A percentile compares a stretch with the other conserved stretches of the same genome.
Conservation (phyloP, 2,113 vertebrate species). For the Corydoras sp. region DNA sequence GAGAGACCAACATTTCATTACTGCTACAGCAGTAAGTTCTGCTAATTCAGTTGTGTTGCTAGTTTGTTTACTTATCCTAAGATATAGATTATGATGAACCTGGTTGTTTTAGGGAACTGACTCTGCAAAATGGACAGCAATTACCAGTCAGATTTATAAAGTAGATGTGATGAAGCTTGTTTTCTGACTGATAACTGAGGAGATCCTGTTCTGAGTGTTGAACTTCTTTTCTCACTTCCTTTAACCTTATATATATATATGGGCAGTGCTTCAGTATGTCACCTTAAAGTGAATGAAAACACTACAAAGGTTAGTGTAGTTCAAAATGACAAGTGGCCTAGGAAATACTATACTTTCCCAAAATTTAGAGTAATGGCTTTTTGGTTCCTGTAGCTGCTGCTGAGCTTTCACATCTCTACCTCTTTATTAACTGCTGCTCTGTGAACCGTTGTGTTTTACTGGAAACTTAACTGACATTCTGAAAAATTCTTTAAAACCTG, state of each 20-base stretch:
- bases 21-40: not conserved
- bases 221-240: slow-evolving; percentile 5
- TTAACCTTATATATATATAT: slow-evolving; percentile 8
- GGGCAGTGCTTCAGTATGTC: not conserved
- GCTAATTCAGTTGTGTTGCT: not conserved
- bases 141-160: slow-evolving; percentile 18
- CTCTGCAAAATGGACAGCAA: slow-evolving; percentile 48
- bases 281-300: not conserved
- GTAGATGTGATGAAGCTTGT: slow-evolving; percentile 22
- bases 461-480: not conserved
- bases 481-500: no score
- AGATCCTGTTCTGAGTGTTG: slow-evolving; percentile 12
- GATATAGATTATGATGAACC: not conserved
- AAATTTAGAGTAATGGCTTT: slow-evolving; percentile 4
- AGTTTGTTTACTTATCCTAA: not conserved
- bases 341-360: slow-evolving; percentile 9
- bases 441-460: not conserved
- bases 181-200: not conserved
- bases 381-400: slow-evolving; percentile 22
- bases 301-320: not conserved
- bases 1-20: not conserved
- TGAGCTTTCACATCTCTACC: not conserved
- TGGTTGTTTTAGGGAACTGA: slow-evolving; percentile 51
- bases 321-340: slow-evolving; percentile 5
- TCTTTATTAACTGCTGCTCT: not conserved